Conservation (phyloP, 2,888 invertebrate species). For the Anticlea derivata region DNA sequence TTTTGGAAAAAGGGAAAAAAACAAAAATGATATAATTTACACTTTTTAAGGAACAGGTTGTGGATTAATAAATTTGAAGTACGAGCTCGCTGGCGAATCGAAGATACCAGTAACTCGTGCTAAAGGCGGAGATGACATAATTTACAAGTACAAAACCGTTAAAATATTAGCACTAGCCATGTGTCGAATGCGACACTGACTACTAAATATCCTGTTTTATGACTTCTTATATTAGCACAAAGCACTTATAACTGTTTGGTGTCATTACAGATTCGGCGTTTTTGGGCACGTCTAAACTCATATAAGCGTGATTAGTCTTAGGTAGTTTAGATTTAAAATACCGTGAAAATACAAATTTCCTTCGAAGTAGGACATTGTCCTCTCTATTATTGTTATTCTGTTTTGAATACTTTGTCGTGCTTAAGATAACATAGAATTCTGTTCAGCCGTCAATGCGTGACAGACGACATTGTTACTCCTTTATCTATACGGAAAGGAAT, state of each 20-base stretch:
- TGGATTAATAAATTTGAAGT: too few species aligned
- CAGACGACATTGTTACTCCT: constrained; percentile 1
- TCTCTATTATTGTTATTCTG: not conserved
- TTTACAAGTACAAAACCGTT: constrained; percentile 6
- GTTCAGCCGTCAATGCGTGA: constrained; percentile 8
- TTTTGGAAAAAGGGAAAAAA: too few species aligned
- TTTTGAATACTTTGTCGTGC: constrained; percentile 3
- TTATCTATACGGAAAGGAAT: not conserved
- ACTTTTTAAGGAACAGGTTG: too few species aligned
- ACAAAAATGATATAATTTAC: too few species aligned
- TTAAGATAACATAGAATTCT: constrained; percentile 6
- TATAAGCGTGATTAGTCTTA: too few species aligned
- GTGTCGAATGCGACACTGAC: constrained; percentile 9
- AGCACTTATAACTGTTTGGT: too few species aligned
- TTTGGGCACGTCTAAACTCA: too few species aligned
- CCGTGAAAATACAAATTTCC: too few species aligned
- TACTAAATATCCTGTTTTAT: constrained; percentile 1
- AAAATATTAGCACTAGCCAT: constrained; percentile 18
- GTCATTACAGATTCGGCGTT: too few species aligned
- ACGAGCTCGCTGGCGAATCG: too few species aligned
- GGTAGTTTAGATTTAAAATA: too few species aligned
- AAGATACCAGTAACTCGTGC: not conserved
- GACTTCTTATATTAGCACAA: not conserved
- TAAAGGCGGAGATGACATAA: constrained; percentile 12
- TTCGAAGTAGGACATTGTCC: too few species aligned